Evolutionary conservation across 2,797 vertebrate genomes (phyloP), one percentile per base, ranked within the genome.

Genomic region (Lagodon rhomboides): DNA sequence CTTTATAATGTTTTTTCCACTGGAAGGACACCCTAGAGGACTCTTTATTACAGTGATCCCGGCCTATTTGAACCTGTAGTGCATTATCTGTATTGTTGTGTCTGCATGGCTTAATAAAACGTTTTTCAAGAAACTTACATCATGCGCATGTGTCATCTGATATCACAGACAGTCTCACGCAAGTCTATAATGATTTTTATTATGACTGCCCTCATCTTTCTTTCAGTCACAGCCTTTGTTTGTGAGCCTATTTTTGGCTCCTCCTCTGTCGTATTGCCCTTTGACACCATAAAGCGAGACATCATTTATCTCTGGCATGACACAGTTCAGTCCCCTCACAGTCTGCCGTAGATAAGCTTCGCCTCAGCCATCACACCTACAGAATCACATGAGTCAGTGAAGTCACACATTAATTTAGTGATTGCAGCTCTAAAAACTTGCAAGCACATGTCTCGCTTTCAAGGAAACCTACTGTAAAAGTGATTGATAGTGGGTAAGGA

Each of bases 281-380:
- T 79, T 84, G 80, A 91, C 82, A 77, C 70, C 9, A n/a, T 60
- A 68, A 87, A 88, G 79, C 54, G 59, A 85, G 79, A 79, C 58
- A 23, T 55, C 5, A 11, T 85, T 85, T 71, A 76, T 82, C 77
- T 85, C 27, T 44, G 5, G 69, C 49, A 16, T 53, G 86, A 89
- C 82, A 82, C 68, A 63, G 17, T 69, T 75, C 71, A 78, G 55
- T 85, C 86, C 89, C 79, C 82, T 63, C 30, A 43, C 22, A 73
- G 86, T 81, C 83, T 89, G 54, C 66, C 73, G 34, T 34, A 78
- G 82, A 90, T 89, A 87, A 84, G 65, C 55, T 51, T 22, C 1
- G 15, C 2, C 56, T 68, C 23, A 60, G 62, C 74, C 61, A 75
- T 30, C 63, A 74, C 1, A 12, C 54, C 61, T 62, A 0, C 6